A percentile compares a stretch with the other conserved stretches of the same genome.
These are phyloP conservation scores for Prunella himalayana DNA, from an alignment of 2,113 vertebrate genomes.

Conservation along the genomic window DNA sequence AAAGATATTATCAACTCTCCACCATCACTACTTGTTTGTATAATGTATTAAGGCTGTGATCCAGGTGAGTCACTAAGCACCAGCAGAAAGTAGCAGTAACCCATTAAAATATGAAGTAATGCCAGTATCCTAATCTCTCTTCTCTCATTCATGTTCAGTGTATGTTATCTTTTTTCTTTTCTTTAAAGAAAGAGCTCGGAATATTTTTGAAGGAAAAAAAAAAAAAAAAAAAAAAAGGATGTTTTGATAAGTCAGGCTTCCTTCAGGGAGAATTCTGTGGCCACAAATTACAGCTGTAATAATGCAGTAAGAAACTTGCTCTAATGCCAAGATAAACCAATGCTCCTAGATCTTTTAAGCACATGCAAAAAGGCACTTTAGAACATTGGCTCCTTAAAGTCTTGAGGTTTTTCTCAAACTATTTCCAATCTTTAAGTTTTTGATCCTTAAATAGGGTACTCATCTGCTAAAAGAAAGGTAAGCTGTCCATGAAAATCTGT, in stretches of 20 bases:
- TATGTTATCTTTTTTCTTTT: background rate
- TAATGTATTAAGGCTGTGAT: background rate
- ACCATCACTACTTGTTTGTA: background rate
- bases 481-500: background rate
- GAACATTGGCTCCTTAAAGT: background rate
- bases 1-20: background rate
- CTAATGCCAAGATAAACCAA: conserved; percentile 22
- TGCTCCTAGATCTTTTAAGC: background rate
- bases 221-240: background rate
- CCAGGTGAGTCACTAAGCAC: background rate
- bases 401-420: background rate
- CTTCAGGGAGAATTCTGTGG: background rate
- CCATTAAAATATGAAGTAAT: background rate
- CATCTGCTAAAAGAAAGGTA: background rate
- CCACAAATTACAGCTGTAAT: background rate
- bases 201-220: background rate
- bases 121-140: background rate
- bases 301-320: background rate
- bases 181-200: background rate
- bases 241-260: background rate
- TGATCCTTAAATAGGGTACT: background rate
- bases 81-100: background rate
- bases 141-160: background rate
- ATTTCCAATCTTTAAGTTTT: background rate
- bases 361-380: background rate